Evolutionary conservation across 2,113 vertebrate species (phyloP).

Genomic region (Conger conger): DNA sequence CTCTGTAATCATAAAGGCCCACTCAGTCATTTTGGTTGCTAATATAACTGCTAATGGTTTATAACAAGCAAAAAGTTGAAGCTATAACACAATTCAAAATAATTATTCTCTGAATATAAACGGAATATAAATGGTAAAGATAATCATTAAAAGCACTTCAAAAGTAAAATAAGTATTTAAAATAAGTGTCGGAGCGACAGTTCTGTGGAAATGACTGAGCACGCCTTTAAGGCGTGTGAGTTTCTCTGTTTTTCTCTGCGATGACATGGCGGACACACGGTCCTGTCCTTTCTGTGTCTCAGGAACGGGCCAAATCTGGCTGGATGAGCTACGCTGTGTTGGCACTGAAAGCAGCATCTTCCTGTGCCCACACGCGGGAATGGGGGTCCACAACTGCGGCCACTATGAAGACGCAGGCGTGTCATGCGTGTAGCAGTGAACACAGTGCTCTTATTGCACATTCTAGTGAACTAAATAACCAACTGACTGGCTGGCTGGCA

Average conservation of each 20-base stretch:
- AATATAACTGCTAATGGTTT: too few species aligned
- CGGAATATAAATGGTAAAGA: too few species aligned
- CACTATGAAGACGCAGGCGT: slow-evolving; percentile 77
- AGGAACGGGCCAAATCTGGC: slow-evolving; percentile 78
- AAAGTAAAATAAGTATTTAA: too few species aligned
- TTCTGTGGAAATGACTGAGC: too few species aligned
- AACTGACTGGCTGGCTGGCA: background rate
- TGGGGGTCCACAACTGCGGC: slow-evolving; percentile 71
- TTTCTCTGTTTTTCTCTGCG: background rate
- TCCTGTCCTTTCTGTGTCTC: background rate
- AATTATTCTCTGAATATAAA: too few species aligned
- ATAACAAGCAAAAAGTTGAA: too few species aligned
- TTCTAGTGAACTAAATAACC: background rate
- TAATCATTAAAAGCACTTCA: too few species aligned
- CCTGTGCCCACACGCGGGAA: slow-evolving; percentile 36
- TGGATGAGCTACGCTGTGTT: slow-evolving; percentile 71
- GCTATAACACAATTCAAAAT: too few species aligned
- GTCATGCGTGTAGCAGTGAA: slow-evolving; percentile 51
- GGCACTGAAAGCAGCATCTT: slow-evolving; percentile 65
- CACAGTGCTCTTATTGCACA: background rate
- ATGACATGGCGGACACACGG: background rate
- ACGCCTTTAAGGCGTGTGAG: too few species aligned
- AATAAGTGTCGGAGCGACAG: too few species aligned
- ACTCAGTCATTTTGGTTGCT: too few species aligned
- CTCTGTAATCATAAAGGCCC: background rate